Evolutionary conservation across 2,113 vertebrate species (phyloP).

Genomic region (Poecilia latipinna): DNA sequence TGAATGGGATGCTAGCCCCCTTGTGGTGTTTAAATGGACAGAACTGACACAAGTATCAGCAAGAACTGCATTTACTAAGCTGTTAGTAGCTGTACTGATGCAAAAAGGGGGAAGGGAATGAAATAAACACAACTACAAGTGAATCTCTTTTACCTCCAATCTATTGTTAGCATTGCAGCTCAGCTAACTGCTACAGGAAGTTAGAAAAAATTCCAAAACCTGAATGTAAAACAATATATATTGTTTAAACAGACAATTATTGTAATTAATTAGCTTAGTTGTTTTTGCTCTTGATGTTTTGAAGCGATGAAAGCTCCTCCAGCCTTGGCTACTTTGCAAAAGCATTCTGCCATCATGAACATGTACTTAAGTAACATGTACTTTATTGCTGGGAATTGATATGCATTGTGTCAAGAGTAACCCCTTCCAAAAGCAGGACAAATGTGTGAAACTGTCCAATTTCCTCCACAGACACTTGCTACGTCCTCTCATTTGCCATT

Average conservation of each 20-base stretch:
- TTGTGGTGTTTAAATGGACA: too few relatives aligned
- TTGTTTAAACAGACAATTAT: too few relatives aligned
- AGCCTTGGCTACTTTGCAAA: not conserved
- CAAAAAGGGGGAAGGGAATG: too few relatives aligned
- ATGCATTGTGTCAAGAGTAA: not conserved
- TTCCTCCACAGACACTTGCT: constrained; percentile 90
- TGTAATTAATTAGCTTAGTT: too few relatives aligned
- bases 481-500: constrained; percentile 95
- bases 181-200: not conserved
- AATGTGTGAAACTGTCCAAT: constrained; percentile 30
- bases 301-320: not conserved
- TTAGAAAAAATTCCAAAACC: not conserved
- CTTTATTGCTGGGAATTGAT: not conserved
- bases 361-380: not conserved
- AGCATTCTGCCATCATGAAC: not conserved
- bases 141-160: not conserved
- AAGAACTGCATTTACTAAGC: too few relatives aligned
- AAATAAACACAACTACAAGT: not conserved
- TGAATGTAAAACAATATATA: too few relatives aligned
- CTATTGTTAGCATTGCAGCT: too few relatives aligned
- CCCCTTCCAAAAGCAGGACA: not conserved
- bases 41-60: too few relatives aligned
- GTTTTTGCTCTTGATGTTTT: too few relatives aligned
- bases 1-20: too few relatives aligned
- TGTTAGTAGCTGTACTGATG: too few relatives aligned